Percentiles rank a stretch among this genome's conserved stretches.
Conservation (phyloP, 2,113 vertebrate species). For the Murina feae region DNA sequence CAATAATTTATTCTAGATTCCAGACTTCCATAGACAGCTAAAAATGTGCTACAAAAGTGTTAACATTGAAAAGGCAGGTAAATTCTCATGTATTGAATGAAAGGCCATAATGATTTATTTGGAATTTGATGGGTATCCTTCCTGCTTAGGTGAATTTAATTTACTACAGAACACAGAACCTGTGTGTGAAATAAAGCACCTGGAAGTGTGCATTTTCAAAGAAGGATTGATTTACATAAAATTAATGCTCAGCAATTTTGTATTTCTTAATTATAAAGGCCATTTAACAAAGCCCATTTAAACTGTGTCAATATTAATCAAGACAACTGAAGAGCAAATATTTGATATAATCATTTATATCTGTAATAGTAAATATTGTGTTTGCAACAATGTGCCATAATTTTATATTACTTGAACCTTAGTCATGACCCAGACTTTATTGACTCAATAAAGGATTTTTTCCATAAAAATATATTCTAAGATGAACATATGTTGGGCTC, state of each 20-base stretch:
- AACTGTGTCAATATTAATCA: background rate
- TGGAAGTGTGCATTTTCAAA: background rate
- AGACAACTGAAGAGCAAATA: background rate
- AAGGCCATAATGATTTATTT: background rate
- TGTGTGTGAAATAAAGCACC: background rate
- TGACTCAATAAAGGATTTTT: background rate
- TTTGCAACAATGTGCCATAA: background rate
- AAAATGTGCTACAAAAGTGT: constrained; percentile 21
- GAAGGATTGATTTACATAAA: background rate
- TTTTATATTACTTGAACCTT: background rate
- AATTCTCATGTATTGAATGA: background rate
- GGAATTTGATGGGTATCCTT: background rate
- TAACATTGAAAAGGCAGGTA: constrained; percentile 3
- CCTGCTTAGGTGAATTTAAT: background rate
- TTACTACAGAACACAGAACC: background rate
- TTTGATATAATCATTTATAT: background rate
- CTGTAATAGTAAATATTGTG: background rate
- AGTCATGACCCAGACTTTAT: background rate
- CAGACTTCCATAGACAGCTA: background rate
- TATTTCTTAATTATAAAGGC: background rate
- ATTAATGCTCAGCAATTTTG: background rate
- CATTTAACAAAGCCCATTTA: background rate
- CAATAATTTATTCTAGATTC: constrained; percentile 23
- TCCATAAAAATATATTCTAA: background rate
- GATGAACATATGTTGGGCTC: background rate